Evolutionary conservation across 2,888 invertebrate genomes (phyloP), one percentile per base, ranked within the genome.

Genomic region (Drosophila testacea): DNA sequence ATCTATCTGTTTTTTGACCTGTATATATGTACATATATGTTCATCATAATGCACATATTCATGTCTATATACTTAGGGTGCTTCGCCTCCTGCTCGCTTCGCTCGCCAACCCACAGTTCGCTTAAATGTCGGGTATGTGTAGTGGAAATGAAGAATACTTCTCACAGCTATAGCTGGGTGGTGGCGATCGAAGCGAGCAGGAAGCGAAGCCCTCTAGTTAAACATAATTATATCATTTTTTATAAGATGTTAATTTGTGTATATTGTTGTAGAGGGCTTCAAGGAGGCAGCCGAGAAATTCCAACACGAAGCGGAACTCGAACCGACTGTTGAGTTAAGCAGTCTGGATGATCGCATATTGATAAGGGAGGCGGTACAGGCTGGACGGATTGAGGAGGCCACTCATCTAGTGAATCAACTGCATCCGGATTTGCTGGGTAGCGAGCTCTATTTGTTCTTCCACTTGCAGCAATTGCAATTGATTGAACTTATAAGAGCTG

Each of bases 271-370:
- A 97, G 97, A 98, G 93, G 98, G 97, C 6, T 98, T 97, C 89
- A 97, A 99, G 93, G 99, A 99, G 92, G 99, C 99, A 4, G 99
- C 99, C 0, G 96, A 99, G 84, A 98, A 98, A 92, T 99, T 99
- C 92, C 96, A 98, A 92, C 95, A 96, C 87, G 99, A 99, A 92
- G 98, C 98, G 6, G 98, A 98, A 0, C 94, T 97, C 1, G 95
- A 95, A 56, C 96, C 96, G 0, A 94, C 95, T 1, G 94, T 96
- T 36, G 96, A 97, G 84, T 92, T 97, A 28, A 97, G 96, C 89
- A 96, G 97, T 0, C 93, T 99, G 69, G 98, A 99, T 87, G 97
- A 98, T 88, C 94, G 98, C 79, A 98, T 98, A 89, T 95, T 96
- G 4, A 98, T 99, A 80, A 94, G 98, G 54, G 98, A 98, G 91